phyloP scores from a whole-genome alignment of 2,888 invertebrate genomes.

The Acleris cristana region DNA sequence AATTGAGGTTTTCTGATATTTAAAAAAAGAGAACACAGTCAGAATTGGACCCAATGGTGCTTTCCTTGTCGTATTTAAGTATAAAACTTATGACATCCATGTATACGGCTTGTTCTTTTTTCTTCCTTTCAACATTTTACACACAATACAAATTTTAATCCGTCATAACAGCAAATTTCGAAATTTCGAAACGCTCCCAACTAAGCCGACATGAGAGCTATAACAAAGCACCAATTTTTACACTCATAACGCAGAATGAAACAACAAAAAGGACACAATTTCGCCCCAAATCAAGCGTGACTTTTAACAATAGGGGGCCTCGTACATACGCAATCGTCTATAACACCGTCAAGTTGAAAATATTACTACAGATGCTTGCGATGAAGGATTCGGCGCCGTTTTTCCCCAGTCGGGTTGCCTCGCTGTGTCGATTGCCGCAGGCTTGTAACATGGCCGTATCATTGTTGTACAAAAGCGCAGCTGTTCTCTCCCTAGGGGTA shows the following conservation, averaged over 20 bases:
- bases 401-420: constrained; percentile 53
- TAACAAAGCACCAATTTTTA: constrained; percentile 59
- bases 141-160: constrained; percentile 14
- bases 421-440: constrained; percentile 73
- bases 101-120: too few species aligned
- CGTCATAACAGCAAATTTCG: constrained; percentile 20
- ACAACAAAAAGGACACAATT: constrained; percentile 82
- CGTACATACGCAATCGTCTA: constrained; percentile 65
- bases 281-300: constrained; percentile 80
- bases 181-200: constrained; percentile 19
- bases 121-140: background rate
- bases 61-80: too few species aligned
- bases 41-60: too few species aligned
- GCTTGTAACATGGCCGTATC: constrained; percentile 79
- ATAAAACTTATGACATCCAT: too few species aligned
- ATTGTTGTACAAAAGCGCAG: constrained; percentile 81
- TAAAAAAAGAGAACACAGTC: too few species aligned
- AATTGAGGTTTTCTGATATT: too few species aligned
- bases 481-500: constrained; percentile 79
- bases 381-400: constrained; percentile 42
- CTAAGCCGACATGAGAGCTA: constrained; percentile 22
- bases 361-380: constrained; percentile 29
- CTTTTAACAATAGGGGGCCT: constrained; percentile 75
- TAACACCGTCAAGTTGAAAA: constrained; percentile 55
- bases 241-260: constrained; percentile 73